phyloP scores from a whole-genome alignment of 2,797 vertebrate species.

The Sylvia borin region DNA sequence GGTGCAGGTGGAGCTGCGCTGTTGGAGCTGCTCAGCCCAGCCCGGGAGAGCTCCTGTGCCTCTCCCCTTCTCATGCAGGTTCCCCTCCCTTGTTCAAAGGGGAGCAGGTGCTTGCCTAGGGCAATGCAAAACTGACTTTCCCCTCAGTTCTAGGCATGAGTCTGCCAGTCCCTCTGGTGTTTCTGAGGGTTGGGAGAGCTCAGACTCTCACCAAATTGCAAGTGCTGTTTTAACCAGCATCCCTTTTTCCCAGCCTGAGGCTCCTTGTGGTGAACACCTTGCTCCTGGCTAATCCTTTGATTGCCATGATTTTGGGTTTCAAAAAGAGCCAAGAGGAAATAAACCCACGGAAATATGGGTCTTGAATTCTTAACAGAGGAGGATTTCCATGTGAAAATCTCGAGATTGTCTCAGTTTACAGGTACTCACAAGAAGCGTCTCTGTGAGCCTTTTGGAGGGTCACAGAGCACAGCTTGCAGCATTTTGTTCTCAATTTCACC shows the following conservation, averaged over 20 bases:
- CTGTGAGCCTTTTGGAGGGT: not conserved
- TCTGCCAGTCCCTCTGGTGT: not conserved
- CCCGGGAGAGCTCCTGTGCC: rapidly evolving
- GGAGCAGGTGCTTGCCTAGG: not conserved
- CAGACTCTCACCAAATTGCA: rapidly evolving
- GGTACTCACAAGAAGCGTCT: not conserved
- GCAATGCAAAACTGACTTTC: not conserved
- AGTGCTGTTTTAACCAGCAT: not conserved
- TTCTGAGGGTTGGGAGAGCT: not conserved
- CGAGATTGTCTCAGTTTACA: not conserved
- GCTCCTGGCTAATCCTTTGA: not conserved
- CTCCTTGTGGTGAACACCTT: not conserved
- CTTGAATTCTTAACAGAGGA: not conserved
- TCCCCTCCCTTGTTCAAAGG: not conserved
- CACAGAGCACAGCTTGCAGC: not conserved
- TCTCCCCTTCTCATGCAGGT: not conserved
- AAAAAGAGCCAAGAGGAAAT: not conserved
- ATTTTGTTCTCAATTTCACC: not conserved
- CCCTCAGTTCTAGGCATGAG: not conserved
- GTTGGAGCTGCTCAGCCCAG: not conserved
- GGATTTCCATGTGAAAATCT: not conserved
- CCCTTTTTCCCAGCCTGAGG: not conserved
- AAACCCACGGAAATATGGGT: not conserved
- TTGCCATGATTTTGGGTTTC: not conserved
- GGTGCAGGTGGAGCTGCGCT: not conserved